A percentile compares a stretch with the other conserved stretches of the same genome.
These are phyloP conservation scores for Macrophya alboannulata DNA, from an alignment of 2,888 invertebrate species.

Conservation along the genomic window DNA sequence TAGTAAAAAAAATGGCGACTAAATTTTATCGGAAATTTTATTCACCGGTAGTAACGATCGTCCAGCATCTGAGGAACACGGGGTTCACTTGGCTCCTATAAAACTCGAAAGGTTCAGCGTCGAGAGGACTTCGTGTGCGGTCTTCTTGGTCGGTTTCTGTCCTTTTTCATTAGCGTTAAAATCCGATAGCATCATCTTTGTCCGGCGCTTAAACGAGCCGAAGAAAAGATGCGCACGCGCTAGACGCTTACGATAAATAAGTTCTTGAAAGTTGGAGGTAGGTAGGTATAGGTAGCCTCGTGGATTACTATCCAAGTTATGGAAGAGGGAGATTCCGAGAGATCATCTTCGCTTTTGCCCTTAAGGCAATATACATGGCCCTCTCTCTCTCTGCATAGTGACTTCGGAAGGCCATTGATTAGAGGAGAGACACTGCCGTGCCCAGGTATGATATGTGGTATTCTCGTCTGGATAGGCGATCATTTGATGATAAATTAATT, in stretches of 20 bases:
- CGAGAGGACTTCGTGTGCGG: constrained; percentile 51
- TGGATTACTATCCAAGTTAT: not conserved
- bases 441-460: no score
- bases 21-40: not conserved
- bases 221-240: constrained; percentile 34
- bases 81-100: constrained; percentile 39
- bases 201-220: not conserved
- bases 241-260: constrained; percentile 40
- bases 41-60: not conserved
- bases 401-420: not conserved
- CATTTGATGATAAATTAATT: constrained; percentile 9
- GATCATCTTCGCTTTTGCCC: not conserved
- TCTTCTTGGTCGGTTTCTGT: not conserved
- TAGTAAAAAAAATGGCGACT: not conserved
- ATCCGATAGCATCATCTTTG: not conserved
- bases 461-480: not conserved
- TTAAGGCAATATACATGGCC: not conserved
- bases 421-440: not conserved
- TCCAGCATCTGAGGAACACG: not conserved
- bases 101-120: constrained; percentile 37
- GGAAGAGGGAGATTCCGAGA: constrained; percentile 14
- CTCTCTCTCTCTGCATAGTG: not conserved
- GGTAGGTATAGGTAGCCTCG: not conserved
- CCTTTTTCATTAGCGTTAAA: not conserved
- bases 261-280: constrained; percentile 44